Base-by-base conservation (phyloP, 2,888 invertebrate species). In the Petrophora chlorosata region DNA sequence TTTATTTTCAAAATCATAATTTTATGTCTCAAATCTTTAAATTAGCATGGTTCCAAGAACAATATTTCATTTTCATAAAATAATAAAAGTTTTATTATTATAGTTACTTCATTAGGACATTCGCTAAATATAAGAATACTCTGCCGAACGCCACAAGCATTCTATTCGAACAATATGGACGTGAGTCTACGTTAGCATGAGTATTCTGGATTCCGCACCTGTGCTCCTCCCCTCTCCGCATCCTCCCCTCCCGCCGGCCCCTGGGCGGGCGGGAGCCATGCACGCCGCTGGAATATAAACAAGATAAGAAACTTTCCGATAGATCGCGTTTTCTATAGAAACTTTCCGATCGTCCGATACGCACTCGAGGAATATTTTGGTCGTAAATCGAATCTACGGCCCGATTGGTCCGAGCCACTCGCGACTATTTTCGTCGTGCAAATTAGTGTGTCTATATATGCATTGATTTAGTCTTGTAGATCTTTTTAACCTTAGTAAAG, bases 221-320 rank as follows among this genome's bases (percentile, higher is more conserved):
- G 38, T n/a, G n/a, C n/a, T 42, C 41, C 1, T 19, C 32, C 36
- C 10, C 29, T 28, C 19, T 13, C 10, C 15, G 9, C 26, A 5
- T 5, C 7, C 25, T 10, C 23, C 32, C 16, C 38, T 7, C 8
- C 3, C 5, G 8, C 40, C 23, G 9, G 15, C 59, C 56, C 46
- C 56, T 59, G 53, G 40, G 41, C 38, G 29, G 23, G 22, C 13
- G 32, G 10, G 25, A 22, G 19, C 9, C 23, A 7, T 26, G 42
- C 35, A 38, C 43, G 38, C 29, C 15, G 23, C n/a, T 25, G 28
- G 46, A 56, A 56, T 54, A 43, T 42, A 54, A 61, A 61, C 53
- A 53, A 44, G 48, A 57, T 48, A n/a, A 53, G 53, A 63, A 68
- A 68, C 44, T 70, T 67, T 70, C 67, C 70, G 38, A 62, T 59